Conservation (phyloP, 2,797 vertebrate genomes). For the Trematomus bernacchii region DNA sequence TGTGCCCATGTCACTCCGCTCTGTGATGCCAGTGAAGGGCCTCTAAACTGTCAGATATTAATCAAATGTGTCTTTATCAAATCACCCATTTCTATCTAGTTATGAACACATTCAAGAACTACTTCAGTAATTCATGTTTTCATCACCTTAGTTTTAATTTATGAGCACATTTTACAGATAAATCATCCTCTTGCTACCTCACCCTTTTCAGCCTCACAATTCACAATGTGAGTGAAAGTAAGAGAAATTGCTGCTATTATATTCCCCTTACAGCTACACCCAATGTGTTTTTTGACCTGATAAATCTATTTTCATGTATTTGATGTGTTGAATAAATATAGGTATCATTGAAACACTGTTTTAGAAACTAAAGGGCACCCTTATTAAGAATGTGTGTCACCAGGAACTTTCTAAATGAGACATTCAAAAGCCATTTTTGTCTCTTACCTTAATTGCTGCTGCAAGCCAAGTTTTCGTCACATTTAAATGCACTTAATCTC, state of each 20-base stretch:
- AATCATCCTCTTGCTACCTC: background rate
- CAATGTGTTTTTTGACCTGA: background rate
- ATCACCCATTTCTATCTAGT: background rate
- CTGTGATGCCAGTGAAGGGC: background rate
- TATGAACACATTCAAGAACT: background rate
- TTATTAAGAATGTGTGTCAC: conserved; percentile 33
- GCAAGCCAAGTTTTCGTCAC: conserved; percentile 58
- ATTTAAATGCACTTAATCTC: conserved; percentile 70
- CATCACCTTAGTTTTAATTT: background rate
- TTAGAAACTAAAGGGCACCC: conserved; percentile 9
- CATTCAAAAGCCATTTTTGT: conserved; percentile 47
- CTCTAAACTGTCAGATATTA: conserved; percentile 7
- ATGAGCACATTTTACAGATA: background rate
- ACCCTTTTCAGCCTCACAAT: background rate
- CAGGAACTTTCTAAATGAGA: conserved; percentile 50
- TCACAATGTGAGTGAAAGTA: background rate
- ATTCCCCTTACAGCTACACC: background rate
- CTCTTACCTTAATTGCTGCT: conserved; percentile 70
- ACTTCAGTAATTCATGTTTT: background rate
- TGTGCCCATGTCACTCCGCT: conserved; percentile 12
- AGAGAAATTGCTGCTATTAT: background rate
- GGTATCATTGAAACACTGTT: background rate
- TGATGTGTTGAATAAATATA: conserved; percentile 6
- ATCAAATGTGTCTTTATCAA: background rate
- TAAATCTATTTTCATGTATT: conserved; percentile 13